These are phyloP conservation scores for Tethea ocularis DNA, from an alignment of 2,888 invertebrate genomes.

Conservation along the genomic window DNA sequence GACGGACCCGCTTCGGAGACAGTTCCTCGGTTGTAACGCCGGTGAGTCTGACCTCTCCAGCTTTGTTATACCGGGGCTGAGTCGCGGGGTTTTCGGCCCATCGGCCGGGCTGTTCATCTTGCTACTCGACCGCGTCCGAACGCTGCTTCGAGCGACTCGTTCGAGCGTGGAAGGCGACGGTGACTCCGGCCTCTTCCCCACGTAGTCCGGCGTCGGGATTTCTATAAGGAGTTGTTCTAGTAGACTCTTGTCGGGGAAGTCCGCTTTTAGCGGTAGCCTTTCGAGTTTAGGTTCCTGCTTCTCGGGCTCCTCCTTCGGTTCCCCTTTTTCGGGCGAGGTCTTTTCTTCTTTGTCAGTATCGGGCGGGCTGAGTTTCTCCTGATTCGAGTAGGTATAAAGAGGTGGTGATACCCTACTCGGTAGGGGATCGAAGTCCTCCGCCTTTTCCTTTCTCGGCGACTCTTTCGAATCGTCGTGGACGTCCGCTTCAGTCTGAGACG, in stretches of 20 bases:
- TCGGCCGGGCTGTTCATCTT: slow-evolving; percentile 87
- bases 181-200: slow-evolving; percentile 75
- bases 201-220: slow-evolving; percentile 87
- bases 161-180: slow-evolving; percentile 77
- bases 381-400: slow-evolving; percentile 90
- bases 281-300: slow-evolving; percentile 57
- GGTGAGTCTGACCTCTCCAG: slow-evolving; percentile 68
- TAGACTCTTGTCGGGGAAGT: slow-evolving; percentile 84
- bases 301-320: slow-evolving; percentile 39
- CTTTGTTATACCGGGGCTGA: slow-evolving; percentile 67
- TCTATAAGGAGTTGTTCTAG: slow-evolving; percentile 93
- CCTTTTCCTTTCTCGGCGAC: slow-evolving; percentile 47
- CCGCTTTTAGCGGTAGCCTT: slow-evolving; percentile 71
- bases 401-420: slow-evolving; percentile 89
- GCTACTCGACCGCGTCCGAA: slow-evolving; percentile 87
- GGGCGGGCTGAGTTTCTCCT: slow-evolving; percentile 83
- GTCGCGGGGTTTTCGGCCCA: slow-evolving; percentile 70
- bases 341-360: slow-evolving; percentile 60
- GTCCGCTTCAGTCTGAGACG: slow-evolving; percentile 12
- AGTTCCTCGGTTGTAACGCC: slow-evolving; percentile 57
- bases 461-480: slow-evolving; percentile 14
- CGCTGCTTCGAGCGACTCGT: slow-evolving; percentile 77
- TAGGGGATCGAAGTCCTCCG: slow-evolving; percentile 84
- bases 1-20: slow-evolving; percentile 63
- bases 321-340: slow-evolving; percentile 57